Evolutionary conservation across 2,797 vertebrate genomes (phyloP).

Genomic region (Sebastes diploproa): DNA sequence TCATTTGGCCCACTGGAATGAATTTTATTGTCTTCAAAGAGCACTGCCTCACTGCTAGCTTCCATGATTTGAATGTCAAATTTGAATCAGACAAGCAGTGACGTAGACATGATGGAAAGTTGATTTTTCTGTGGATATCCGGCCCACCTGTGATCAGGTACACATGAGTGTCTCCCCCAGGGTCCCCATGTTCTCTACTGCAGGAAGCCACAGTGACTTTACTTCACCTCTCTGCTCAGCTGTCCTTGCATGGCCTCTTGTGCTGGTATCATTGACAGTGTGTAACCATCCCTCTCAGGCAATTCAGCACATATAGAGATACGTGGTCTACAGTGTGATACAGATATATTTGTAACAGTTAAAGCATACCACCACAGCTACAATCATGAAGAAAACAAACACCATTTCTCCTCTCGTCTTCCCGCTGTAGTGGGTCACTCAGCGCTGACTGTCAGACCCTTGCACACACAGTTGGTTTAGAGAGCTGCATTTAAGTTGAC

Average conservation of each 20-base stretch:
- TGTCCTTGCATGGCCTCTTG: not conserved
- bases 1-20: not conserved
- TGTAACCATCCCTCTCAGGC: not conserved
- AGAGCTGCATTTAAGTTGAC: no score
- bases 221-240: not conserved
- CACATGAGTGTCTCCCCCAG: not conserved
- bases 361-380: no score
- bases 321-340: not conserved
- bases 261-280: not conserved
- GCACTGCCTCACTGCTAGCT: not conserved
- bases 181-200: not conserved
- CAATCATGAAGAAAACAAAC: no score
- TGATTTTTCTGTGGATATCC: not conserved
- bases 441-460: no score
- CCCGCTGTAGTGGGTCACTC: no score
- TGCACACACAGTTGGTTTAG: no score
- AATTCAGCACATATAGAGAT: not conserved
- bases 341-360: not conserved
- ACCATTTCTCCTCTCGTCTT: no score
- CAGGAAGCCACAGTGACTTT: not conserved
- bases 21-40: not conserved
- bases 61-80: constrained; percentile 30
- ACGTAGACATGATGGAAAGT: not conserved
- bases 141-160: not conserved
- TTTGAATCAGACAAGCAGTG: not conserved